Conservation (phyloP, 2,113 vertebrate species). For the Emydura subglobosa region DNA sequence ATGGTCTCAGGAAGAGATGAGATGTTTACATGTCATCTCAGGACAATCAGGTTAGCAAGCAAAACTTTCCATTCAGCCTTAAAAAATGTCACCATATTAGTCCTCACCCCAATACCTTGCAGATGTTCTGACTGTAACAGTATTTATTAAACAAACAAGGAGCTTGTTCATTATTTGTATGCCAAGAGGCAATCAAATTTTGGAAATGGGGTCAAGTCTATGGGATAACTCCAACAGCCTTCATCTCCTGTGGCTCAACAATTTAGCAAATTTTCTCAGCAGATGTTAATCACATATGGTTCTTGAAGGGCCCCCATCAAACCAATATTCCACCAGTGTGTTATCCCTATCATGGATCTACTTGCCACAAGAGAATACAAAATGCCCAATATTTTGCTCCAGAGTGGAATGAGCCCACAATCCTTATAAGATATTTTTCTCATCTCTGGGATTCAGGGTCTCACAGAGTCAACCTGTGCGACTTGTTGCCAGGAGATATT, state of each 20-base stretch:
- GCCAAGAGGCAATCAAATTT: background rate
- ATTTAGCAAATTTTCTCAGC: background rate
- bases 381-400: background rate
- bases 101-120: too few species aligned
- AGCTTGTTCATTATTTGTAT: background rate
- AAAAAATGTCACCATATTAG: background rate
- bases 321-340: background rate
- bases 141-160: background rate
- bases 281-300: background rate
- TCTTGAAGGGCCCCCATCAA: background rate
- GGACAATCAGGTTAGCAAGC: background rate
- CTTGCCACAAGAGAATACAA: background rate
- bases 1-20: background rate
- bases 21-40: background rate
- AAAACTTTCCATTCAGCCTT: background rate
- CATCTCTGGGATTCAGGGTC: background rate
- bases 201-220: background rate
- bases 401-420: background rate
- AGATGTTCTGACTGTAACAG: background rate
- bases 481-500: background rate
- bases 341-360: background rate
- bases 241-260: background rate
- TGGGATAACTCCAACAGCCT: background rate
- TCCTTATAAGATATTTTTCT: background rate
- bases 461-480: too few species aligned